These are phyloP conservation scores for Scaptomyza graminum DNA, from an alignment of 1,140 invertebrate species.

Conservation along the genomic window DNA sequence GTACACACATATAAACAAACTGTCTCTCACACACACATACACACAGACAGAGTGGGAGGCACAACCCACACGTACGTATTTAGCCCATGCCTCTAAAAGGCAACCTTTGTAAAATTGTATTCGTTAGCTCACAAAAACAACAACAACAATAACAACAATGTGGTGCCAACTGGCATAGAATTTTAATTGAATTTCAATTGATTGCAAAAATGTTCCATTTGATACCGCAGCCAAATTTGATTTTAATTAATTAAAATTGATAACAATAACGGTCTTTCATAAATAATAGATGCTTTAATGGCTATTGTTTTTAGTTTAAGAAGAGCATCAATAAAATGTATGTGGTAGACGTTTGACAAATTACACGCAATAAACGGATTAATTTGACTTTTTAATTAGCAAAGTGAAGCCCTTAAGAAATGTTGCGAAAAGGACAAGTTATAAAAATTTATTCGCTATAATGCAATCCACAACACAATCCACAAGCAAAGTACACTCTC, in stretches of 20 bases:
- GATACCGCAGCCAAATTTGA: conserved; percentile 64
- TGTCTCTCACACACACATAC: not conserved
- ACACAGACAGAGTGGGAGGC: not conserved
- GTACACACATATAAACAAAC: conserved; percentile 12
- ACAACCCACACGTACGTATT: conserved; percentile 1
- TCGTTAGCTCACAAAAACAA: conserved; percentile 19
- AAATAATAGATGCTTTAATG: conserved; percentile 60
- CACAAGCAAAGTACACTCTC: too few relatives aligned
- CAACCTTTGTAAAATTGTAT: conserved; percentile 40
- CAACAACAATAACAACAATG: conserved; percentile 13
- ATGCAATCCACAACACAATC: too few relatives aligned
- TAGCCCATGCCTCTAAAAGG: conserved; percentile 46
- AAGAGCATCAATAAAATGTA: not conserved
- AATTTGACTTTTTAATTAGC: not conserved
- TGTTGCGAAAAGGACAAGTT: too few relatives aligned
- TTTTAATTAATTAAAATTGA: conserved; percentile 80
- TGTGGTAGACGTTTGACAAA: not conserved
- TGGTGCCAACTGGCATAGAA: conserved; percentile 54
- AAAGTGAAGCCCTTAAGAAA: too few relatives aligned
- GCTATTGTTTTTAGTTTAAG: conserved; percentile 31
- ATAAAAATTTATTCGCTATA: too few relatives aligned
- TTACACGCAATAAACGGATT: too few relatives aligned
- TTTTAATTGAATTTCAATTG: conserved; percentile 83
- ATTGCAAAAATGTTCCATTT: conserved; percentile 76
- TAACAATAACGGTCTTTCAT: conserved; percentile 64